phyloP scores from a whole-genome alignment of 2,113 vertebrate species.

The Eclectus roratus region DNA sequence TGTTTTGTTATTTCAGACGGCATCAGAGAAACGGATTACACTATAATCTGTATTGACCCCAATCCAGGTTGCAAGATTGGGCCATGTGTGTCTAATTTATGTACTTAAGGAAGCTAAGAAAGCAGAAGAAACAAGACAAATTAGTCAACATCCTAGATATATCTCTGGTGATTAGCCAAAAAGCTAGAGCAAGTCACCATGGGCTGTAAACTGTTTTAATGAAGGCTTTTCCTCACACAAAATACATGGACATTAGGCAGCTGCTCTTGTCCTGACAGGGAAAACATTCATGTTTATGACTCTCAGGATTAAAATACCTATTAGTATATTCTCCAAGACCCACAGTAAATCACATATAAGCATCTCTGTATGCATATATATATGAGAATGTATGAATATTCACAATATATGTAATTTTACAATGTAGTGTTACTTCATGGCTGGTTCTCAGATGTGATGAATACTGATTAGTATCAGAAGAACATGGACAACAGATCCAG shows the following conservation, averaged over 20 bases:
- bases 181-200: not conserved
- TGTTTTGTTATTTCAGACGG: not conserved
- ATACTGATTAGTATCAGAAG: not conserved
- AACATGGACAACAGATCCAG: not conserved
- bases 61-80: not conserved
- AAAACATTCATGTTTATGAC: not conserved
- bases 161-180: not conserved
- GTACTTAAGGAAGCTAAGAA: not conserved
- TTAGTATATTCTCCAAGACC: not conserved
- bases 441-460: not conserved
- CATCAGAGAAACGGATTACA: not conserved
- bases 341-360: not conserved
- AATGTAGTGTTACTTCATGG: not conserved
- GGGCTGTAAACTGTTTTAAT: not conserved
- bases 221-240: not conserved
- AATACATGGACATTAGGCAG: not conserved
- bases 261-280: not conserved
- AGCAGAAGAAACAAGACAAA: conserved; percentile 4
- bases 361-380: not conserved
- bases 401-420: not conserved
- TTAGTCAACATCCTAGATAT: not conserved
- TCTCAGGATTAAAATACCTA: not conserved
- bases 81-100: not conserved
- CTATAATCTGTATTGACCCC: not conserved
- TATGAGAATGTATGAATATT: not conserved